Conservation (phyloP, 2,888 invertebrate genomes). For the Calameuta idolon region DNA sequence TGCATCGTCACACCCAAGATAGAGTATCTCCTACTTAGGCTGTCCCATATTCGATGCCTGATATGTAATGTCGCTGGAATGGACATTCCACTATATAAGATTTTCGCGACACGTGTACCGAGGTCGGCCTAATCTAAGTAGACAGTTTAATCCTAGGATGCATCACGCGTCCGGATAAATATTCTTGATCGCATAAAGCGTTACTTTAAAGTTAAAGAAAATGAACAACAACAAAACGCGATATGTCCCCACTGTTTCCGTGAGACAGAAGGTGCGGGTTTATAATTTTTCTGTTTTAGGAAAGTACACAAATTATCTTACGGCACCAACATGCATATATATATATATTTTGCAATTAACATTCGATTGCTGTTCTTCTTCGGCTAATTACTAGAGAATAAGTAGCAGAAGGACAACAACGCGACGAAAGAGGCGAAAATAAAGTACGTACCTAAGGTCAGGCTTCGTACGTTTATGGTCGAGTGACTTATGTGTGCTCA, state of each 20-base stretch:
- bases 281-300: slow-evolving; percentile 23
- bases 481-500: background rate
- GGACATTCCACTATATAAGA: background rate
- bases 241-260: slow-evolving; percentile 9
- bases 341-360: background rate
- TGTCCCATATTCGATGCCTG: background rate
- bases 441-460: background rate
- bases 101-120: background rate
- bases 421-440: background rate
- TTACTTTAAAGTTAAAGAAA: background rate
- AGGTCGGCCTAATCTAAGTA: background rate
- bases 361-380: background rate
- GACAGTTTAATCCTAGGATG: background rate
- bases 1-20: background rate
- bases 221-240: background rate
- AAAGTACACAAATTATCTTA: slow-evolving; percentile 5
- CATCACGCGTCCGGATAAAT: background rate
- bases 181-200: background rate
- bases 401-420: background rate
- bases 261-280: slow-evolving; percentile 12
- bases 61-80: background rate
- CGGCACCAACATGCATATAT: background rate
- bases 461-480: background rate
- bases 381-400: background rate
- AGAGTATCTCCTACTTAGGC: background rate